phyloP scores from a whole-genome alignment of 2,797 vertebrate genomes.

The Tenualosa ilisha region DNA sequence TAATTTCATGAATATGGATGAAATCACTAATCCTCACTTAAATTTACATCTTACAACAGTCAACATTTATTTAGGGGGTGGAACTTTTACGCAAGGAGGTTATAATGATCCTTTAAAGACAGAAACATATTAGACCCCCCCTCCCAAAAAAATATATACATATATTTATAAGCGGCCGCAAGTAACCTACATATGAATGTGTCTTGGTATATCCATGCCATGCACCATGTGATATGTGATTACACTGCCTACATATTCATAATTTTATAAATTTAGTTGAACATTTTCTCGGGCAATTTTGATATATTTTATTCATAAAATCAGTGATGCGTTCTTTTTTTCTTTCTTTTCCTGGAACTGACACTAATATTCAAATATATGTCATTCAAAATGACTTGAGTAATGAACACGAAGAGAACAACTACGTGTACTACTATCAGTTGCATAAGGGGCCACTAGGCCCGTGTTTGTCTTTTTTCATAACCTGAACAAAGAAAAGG shows the following conservation, averaged over 20 bases:
- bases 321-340: neutral
- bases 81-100: constrained; percentile 13
- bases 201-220: too few species aligned
- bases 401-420: constrained; percentile 10
- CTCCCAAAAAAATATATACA: neutral
- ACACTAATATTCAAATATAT: neutral
- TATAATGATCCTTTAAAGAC: constrained; percentile 18
- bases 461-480: constrained; percentile 20
- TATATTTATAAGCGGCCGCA: neutral
- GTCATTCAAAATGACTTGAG: neutral
- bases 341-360: neutral
- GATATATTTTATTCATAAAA: neutral
- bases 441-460: neutral
- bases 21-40: constrained; percentile 53
- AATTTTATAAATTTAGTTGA: neutral
- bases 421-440: neutral
- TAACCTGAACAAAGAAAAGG: neutral
- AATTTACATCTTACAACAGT: constrained; percentile 52
- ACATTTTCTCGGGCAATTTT: too few species aligned
- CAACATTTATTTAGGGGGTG: constrained; percentile 26
- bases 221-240: too few species aligned
- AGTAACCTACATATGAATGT: too few species aligned
- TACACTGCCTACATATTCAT: neutral
- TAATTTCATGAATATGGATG: constrained; percentile 61
- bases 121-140: constrained; percentile 12